Base-by-base conservation (phyloP, 2,113 vertebrate genomes). In the Nanorana parkeri region DNA sequence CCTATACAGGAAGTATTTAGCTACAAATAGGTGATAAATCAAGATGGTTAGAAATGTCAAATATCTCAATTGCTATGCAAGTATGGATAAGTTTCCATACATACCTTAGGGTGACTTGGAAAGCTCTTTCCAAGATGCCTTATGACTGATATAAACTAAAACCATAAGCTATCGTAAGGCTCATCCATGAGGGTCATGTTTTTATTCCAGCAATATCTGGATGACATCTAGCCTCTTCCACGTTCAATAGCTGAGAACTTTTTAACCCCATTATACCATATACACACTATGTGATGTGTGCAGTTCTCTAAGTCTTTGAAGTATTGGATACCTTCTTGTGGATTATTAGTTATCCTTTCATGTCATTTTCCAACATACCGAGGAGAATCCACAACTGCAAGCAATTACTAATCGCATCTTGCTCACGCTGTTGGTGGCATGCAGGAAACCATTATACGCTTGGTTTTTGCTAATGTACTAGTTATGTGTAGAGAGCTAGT, bases 311-410 rank as follows among this genome's bases (percentile, higher is more conserved):
- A 36, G 32, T 20, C 26, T 36, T 76, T 76, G 73, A 75, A 32
- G 73, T 24, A n/a, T 0, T 77, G 58, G 60, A 8, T 17, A 65
- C 16, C 11, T 54, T 77, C 23, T 67, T 28, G 41, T 54, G 76
- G 24, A 32, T 54, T 66, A n/a, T 77, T 54, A 66, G 8, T 65
- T 36, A 65, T 63, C 21, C 61, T 55, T 77, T 64, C 21, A 51
- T 64, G n/a, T 51, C 32, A 20, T 52, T 1, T 19, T 17, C 17
- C 24, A 55, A 19, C 28, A 32, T 32, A 55, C 41, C 36, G 3
- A 5, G 36, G 17, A 67, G 66, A 54, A 28, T 23, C 61, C 41
- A 66, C 76, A 66, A 66, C 61, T 78, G 76, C 19, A 78, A 66
- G 21, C 66, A 29, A 78, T 78, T 66, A 66, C 17, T 28, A 66